Percentiles rank a stretch among this genome's conserved stretches.
phyloP scores from a whole-genome alignment of 2,113 vertebrate species.

The Sylvietta virens region DNA sequence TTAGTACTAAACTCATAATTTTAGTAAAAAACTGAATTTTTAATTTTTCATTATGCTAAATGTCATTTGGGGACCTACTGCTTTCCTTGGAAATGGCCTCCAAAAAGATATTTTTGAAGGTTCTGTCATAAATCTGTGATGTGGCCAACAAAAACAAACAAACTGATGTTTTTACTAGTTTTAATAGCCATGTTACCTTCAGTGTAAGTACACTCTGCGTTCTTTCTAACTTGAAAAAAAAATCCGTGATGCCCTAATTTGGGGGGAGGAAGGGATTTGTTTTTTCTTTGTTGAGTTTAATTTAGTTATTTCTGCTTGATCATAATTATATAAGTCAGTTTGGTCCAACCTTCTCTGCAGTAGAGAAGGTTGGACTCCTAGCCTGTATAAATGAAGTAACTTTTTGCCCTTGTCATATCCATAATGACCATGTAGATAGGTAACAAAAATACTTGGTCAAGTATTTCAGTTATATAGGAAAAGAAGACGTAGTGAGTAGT shows the following conservation, averaged over 20 bases:
- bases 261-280: background rate
- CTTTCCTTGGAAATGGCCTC: background rate
- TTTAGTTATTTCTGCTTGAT: background rate
- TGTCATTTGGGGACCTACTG: background rate
- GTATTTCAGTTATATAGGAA: background rate
- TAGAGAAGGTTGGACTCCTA: background rate
- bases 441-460: background rate
- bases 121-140: background rate
- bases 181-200: background rate
- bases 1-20: background rate
- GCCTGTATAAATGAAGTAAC: background rate
- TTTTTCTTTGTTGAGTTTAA: background rate
- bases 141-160: background rate
- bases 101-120: background rate
- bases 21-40: background rate
- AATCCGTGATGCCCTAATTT: fast-evolving
- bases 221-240: background rate
- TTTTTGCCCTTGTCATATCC: background rate
- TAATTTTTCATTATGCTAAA: background rate
- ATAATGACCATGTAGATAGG: background rate
- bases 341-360: background rate
- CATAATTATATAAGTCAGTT: background rate
- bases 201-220: background rate
- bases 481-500: background rate
- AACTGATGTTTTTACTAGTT: background rate